phyloP scores from a whole-genome alignment of 2,797 vertebrate genomes.

The Tinamus major region DNA sequence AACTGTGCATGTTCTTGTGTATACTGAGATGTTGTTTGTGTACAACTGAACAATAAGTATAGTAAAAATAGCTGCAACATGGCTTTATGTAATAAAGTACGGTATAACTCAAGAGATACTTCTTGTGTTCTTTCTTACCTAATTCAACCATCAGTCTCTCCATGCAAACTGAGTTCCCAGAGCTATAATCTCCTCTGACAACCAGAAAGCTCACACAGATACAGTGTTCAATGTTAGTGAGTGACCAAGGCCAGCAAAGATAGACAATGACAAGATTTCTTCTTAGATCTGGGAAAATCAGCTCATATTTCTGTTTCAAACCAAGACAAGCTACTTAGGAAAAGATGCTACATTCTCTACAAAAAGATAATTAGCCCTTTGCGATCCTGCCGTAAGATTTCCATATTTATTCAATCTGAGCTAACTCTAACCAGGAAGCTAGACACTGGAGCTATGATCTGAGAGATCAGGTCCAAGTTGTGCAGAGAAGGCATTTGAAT shows the following conservation, averaged over 20 bases:
- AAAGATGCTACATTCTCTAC: background rate
- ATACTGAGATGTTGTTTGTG: background rate
- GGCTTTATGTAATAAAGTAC: conserved; percentile 23
- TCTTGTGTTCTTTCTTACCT: background rate
- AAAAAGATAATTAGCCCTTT: conserved; percentile 12
- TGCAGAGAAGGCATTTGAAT: background rate
- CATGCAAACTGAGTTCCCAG: background rate
- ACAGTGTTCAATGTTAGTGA: background rate
- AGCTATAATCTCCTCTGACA: background rate
- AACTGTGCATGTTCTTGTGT: rapidly evolving
- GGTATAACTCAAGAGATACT: conserved; percentile 23
- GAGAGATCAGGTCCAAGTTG: background rate
- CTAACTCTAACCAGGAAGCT: background rate
- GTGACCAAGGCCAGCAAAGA: background rate
- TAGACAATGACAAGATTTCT: background rate
- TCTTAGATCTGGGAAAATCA: background rate
- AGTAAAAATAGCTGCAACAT: background rate
- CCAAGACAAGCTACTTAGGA: background rate
- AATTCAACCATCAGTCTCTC: background rate
- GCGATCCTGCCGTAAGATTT: background rate
- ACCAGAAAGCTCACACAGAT: background rate
- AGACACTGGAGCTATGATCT: background rate
- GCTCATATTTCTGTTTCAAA: background rate
- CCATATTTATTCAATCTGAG: background rate
- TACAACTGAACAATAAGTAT: background rate